Percentiles rank a stretch among this genome's conserved stretches.
phyloP scores from a whole-genome alignment of 1,140 invertebrate species.

The Ostrea denselamellosa region DNA sequence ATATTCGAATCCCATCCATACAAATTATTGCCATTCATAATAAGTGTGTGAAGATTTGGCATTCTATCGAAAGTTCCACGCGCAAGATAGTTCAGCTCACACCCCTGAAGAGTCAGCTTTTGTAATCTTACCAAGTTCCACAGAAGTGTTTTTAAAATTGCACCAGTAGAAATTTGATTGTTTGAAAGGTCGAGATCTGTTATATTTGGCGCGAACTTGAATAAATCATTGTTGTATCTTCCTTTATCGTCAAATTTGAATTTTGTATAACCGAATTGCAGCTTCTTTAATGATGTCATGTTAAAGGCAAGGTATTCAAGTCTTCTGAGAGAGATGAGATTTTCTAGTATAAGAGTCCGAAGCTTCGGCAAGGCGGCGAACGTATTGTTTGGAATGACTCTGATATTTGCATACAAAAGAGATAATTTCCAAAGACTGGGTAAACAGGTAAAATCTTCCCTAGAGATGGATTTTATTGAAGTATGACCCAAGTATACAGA shows the following conservation, averaged over 20 bases:
- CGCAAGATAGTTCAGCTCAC: conserved; percentile 17
- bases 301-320: not conserved
- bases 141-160: conserved; percentile 13
- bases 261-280: not conserved
- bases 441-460: not conserved
- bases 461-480: not conserved
- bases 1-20: not conserved
- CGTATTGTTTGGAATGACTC: not conserved
- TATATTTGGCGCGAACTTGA: conserved; percentile 11
- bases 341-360: not conserved
- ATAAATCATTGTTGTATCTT: conserved; percentile 22
- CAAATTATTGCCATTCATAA: conserved; percentile 27
- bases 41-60: not conserved
- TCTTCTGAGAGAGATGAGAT: not conserved
- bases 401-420: not conserved
- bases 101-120: not conserved
- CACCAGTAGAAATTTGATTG: not conserved
- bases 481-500: not conserved
- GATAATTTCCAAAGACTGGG: not conserved
- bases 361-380: not conserved
- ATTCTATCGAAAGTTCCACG: conserved; percentile 33
- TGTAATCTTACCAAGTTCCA: not conserved
- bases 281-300: not conserved
- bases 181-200: not conserved
- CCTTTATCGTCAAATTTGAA: conserved; percentile 35